Conservation (phyloP, 2,797 vertebrate genomes). For the Scolopax bukidnonensis region DNA sequence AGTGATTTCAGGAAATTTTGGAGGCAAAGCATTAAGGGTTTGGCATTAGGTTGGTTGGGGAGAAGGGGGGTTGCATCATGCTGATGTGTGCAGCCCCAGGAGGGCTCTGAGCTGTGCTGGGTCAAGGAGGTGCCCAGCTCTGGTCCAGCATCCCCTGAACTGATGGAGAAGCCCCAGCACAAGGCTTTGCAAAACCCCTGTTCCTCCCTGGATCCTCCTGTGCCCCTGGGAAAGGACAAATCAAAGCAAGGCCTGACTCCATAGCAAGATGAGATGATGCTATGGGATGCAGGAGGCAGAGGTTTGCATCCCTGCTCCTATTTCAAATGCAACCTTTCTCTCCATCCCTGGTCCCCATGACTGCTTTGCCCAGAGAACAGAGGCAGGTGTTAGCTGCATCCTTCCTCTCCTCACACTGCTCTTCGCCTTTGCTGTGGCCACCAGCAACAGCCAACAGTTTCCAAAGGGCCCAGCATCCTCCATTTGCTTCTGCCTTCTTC, state of each 20-base stretch:
- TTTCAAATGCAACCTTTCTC: not conserved
- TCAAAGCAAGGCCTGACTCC: too few relatives aligned
- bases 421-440: not conserved
- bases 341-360: fast-evolving
- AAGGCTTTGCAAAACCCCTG: not conserved
- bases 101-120: not conserved
- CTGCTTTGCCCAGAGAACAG: too few relatives aligned
- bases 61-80: fast-evolving
- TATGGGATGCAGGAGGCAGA: not conserved
- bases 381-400: not conserved
- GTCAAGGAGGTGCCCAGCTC: not conserved
- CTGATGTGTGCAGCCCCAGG: not conserved
- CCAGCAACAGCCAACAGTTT: not conserved
- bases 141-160: not conserved
- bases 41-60: not conserved
- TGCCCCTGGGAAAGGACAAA: not conserved
- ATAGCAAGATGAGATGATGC: not conserved
- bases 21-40: not conserved
- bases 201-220: not conserved
- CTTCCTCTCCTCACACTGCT: not conserved
- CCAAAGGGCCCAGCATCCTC: not conserved
- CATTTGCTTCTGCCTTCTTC: not conserved
- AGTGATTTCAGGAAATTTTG: not conserved
- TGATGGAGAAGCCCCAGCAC: not conserved
- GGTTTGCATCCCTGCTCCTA: not conserved